Evolutionary conservation across 2,113 vertebrate genomes (phyloP).

Genomic region (Acrocephalus arundinaceus): DNA sequence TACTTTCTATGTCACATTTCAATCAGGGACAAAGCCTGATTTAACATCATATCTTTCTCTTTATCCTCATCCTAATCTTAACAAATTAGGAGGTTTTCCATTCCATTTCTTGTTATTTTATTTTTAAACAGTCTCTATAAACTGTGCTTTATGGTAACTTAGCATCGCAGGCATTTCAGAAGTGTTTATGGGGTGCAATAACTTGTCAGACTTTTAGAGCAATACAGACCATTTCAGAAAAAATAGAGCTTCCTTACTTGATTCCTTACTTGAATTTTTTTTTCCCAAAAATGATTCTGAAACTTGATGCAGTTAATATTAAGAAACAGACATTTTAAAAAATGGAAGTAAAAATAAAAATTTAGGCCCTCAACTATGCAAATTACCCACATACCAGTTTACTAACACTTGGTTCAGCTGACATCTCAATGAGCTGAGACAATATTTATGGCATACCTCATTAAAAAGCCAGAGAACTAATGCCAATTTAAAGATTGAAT

Average conservation of each 20-base stretch:
- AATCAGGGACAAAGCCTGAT: neutral
- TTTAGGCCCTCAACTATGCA: neutral
- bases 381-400: neutral
- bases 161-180: neutral
- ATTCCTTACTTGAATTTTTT: neutral
- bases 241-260: neutral
- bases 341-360: neutral
- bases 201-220: neutral
- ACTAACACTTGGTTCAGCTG: neutral
- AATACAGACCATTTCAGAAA: neutral
- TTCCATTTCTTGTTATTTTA: neutral
- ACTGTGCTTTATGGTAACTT: neutral
- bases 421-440: neutral
- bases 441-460: neutral
- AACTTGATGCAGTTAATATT: neutral
- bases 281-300: neutral
- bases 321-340: neutral
- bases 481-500: neutral
- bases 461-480: neutral
- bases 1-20: neutral
- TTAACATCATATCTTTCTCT: neutral
- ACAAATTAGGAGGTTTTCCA: neutral
- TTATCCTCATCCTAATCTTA: neutral
- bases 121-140: neutral
- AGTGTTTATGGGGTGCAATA: neutral